Conservation (phyloP, 2,888 invertebrate genomes). For the Linnaemya tessellans region DNA sequence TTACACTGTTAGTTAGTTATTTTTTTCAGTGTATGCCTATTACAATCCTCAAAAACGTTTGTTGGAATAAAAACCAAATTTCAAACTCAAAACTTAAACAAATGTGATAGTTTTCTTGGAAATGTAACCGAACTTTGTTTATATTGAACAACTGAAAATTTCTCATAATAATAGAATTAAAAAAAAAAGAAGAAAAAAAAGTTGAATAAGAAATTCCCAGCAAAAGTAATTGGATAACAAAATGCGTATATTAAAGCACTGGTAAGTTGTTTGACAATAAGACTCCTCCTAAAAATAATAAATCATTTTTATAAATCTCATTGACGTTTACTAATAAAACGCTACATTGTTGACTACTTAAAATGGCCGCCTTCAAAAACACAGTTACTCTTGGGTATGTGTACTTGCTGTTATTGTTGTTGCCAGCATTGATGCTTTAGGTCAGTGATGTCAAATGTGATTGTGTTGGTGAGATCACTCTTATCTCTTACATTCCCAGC, state of each 20-base stretch:
- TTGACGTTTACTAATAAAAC: conserved; percentile 7
- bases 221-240: conserved; percentile 64
- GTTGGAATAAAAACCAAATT: neutral
- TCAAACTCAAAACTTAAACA: conserved; percentile 4
- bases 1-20: neutral
- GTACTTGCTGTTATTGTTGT: neutral
- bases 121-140: conserved; percentile 35
- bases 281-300: conserved; percentile 4
- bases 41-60: neutral
- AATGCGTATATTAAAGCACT: conserved; percentile 79
- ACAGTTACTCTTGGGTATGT: neutral
- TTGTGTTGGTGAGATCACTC: too few species aligned
- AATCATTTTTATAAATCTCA: neutral
- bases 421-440: neutral
- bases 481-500: too few species aligned
- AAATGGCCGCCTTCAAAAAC: conserved; percentile 6
- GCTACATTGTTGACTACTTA: conserved; percentile 18
- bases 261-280: conserved; percentile 73
- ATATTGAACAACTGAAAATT: conserved; percentile 8
- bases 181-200: conserved; percentile 49
- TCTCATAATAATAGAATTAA: conserved; percentile 30
- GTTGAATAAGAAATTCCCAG: conserved; percentile 7
- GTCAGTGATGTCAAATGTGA: too few species aligned
- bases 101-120: conserved; percentile 56
- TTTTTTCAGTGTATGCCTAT: neutral